Base-by-base conservation (phyloP, 2,113 vertebrate species). In the Mugil cephalus region DNA sequence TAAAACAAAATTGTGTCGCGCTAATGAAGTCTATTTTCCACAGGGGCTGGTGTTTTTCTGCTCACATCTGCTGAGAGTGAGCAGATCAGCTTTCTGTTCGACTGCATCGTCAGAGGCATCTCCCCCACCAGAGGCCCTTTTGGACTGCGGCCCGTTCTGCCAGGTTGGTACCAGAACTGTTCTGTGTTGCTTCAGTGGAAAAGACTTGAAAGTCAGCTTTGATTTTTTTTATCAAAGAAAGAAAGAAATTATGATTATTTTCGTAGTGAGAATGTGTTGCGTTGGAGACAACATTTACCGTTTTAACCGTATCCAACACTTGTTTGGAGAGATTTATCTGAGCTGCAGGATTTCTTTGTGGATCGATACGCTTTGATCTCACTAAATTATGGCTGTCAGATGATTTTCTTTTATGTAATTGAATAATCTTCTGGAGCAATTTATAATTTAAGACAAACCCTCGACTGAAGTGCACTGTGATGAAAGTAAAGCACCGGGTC, bases 1-100 rank as follows among this genome's bases (percentile, higher is more conserved):
- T 30, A 30, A 30, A 30, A 30, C 24, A 30, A 30, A 46, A 13
- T 5, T 38, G 0, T n/a, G 8, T 8, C 15, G 42, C 21, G 60
- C 69, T 85, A 43, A 84, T 17, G 7, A 59, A 54, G 30, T 59
- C n/a, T 83, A 1, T 53, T 77, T 63, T 56, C 74, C n/a, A 17
- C 94, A 99, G 98, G 98, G 97, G 96, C 97, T 1, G 98, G 97
- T 0, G 97, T 99, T 24, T 99, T 99, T 91, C 95, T 99, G 90
- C 91, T 99, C 17, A 93, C 96, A 11, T 97, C 96, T 0, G 42
- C 93, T 0, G 96, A 99, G 85, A 96, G 97, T 6, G 96, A 99
- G 89, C 96, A 96, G 90, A 99, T 99, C 95, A 98, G 97, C 91
- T 99, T 98, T 91, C 94, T 99, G n/a, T 98, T 99, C 0, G 98